phyloP scores from a whole-genome alignment of 2,888 invertebrate species.

The Carpatolechia fugitivella region DNA sequence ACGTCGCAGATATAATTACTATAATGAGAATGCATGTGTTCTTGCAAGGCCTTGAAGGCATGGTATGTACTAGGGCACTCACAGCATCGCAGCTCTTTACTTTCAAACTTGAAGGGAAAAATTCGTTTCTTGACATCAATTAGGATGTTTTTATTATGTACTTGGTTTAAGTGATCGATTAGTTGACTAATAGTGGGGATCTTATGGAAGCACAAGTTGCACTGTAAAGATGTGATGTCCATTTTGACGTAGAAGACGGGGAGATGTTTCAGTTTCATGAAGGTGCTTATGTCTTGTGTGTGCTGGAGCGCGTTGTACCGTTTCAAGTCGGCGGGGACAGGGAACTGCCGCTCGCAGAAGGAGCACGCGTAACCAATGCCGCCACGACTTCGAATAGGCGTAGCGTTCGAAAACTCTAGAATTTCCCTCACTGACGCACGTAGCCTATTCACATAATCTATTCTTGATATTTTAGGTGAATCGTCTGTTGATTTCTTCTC shows the following conservation, averaged over 20 bases:
- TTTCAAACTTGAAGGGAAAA: conserved; percentile 31
- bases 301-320: conserved; percentile 19
- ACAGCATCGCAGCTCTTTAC: conserved; percentile 31
- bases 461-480: neutral
- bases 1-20: conserved; percentile 54
- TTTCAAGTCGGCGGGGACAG: conserved; percentile 27
- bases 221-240: conserved; percentile 25
- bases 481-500: neutral
- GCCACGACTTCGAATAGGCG: neutral
- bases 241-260: conserved; percentile 23
- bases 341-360: conserved; percentile 26
- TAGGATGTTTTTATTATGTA: conserved; percentile 21
- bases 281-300: conserved; percentile 10
- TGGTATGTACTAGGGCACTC: conserved; percentile 35
- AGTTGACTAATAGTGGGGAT: conserved; percentile 20
- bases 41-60: conserved; percentile 44
- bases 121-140: conserved; percentile 24
- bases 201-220: conserved; percentile 17
- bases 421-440: neutral
- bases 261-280: conserved; percentile 18
- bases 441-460: neutral
- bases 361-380: conserved; percentile 32
- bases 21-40: conserved; percentile 63
- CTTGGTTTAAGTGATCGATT: conserved; percentile 19
- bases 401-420: neutral